phyloP scores from a whole-genome alignment of 2,797 vertebrate genomes.

The Helicolenus hilgendorfi region DNA sequence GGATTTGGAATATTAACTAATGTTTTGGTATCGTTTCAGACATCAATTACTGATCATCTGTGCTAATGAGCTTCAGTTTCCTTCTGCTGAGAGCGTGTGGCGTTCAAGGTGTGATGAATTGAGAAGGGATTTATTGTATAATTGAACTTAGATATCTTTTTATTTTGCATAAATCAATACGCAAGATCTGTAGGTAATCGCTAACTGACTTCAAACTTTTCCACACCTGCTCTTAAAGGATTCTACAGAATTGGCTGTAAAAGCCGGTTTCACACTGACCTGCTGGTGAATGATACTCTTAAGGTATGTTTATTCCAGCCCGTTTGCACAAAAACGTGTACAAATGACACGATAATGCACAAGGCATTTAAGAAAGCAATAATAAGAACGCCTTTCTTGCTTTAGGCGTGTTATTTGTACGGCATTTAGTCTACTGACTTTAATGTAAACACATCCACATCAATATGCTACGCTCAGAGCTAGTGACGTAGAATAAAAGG shows the following conservation, averaged over 20 bases:
- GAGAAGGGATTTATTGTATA: slow-evolving; percentile 64
- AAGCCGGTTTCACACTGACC: not conserved
- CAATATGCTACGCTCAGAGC: too few relatives aligned
- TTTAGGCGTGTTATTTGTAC: too few relatives aligned
- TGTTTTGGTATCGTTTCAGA: slow-evolving; percentile 73
- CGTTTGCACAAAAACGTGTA: too few relatives aligned
- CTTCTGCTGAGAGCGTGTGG: slow-evolving; percentile 52
- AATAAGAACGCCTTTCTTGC: too few relatives aligned
- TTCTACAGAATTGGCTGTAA: not conserved
- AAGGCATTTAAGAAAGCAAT: too few relatives aligned
- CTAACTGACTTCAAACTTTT: slow-evolving; percentile 23
- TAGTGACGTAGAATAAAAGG: too few relatives aligned
- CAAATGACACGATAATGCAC: too few relatives aligned
- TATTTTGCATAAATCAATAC: slow-evolving; percentile 53
- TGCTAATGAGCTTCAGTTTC: slow-evolving; percentile 75
- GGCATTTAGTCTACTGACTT: too few relatives aligned
- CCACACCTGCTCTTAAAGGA: slow-evolving; percentile 9
- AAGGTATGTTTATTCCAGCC: not conserved
- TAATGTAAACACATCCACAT: too few relatives aligned
- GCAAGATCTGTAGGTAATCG: slow-evolving; percentile 1
- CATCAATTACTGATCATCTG: slow-evolving; percentile 80
- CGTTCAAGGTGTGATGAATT: slow-evolving; percentile 57
- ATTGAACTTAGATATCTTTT: slow-evolving; percentile 60
- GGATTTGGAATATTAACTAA: slow-evolving; percentile 80
- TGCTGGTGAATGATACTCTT: not conserved